A percentile compares a stretch with the other conserved stretches of the same genome.
These are phyloP conservation scores for Campylomormyrus numenius DNA, from an alignment of 2,113 vertebrate species.

Conservation along the genomic window DNA sequence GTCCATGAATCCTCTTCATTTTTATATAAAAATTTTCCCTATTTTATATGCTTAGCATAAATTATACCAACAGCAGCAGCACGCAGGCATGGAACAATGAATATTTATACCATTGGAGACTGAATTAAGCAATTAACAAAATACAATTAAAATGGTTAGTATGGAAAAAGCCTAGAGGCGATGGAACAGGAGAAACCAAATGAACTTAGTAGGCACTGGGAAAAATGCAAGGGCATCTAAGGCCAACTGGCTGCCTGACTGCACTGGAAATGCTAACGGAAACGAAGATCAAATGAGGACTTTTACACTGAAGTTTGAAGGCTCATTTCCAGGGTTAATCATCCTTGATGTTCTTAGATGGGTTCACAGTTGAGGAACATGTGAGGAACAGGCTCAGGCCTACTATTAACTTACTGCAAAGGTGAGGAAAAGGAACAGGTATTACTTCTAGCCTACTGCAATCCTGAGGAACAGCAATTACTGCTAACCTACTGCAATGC, in stretches of 20 bases:
- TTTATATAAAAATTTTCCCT: neutral
- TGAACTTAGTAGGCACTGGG: neutral
- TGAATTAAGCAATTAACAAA: neutral
- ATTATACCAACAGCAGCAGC: neutral
- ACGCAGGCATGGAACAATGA: neutral
- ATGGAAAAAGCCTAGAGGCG: neutral
- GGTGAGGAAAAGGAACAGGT: neutral
- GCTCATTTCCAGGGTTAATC: neutral
- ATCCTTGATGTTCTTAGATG: neutral
- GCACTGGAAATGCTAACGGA: neutral
- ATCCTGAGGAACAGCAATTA: neutral
- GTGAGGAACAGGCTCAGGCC: neutral
- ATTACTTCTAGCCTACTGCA: neutral
- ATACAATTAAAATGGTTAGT: neutral
- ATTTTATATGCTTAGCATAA: neutral
- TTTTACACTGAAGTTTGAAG: neutral
- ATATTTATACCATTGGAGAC: neutral
- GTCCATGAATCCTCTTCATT: neutral
- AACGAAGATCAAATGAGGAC: neutral
- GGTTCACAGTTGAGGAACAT: neutral
- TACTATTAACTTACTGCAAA: neutral
- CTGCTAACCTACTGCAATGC: neutral
- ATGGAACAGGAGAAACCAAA: neutral
- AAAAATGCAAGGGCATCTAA: neutral
- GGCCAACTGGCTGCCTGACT: neutral